Percentiles rank a stretch among this genome's conserved stretches.
phyloP scores from a whole-genome alignment of 2,797 vertebrate genomes.

The Centropyge bicolor region DNA sequence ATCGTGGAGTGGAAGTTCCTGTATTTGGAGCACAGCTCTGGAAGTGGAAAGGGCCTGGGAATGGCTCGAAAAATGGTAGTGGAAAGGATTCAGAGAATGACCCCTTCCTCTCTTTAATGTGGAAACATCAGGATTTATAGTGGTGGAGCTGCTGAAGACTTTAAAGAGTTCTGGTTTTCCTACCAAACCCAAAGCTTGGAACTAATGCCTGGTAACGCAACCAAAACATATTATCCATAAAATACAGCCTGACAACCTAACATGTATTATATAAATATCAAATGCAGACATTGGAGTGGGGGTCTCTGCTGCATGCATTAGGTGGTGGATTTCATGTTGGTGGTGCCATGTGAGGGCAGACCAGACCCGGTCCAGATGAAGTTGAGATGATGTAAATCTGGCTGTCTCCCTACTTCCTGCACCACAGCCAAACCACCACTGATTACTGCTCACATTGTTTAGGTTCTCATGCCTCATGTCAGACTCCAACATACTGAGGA shows the following conservation, averaged over 20 bases:
- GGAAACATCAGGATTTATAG: conserved; percentile 58
- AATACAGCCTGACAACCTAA: conserved; percentile 20
- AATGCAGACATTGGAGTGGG: conserved; percentile 3
- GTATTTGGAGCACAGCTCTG: neutral
- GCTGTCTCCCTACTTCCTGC: conserved; percentile 27
- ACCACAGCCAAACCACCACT: conserved; percentile 37
- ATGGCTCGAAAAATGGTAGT: conserved; percentile 15
- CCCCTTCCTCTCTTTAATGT: conserved; percentile 49
- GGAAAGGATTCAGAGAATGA: conserved; percentile 35
- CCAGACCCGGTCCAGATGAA: conserved; percentile 34
- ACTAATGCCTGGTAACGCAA: conserved; percentile 15
- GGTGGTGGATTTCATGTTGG: conserved; percentile 50
- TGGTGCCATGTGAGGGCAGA: conserved; percentile 35
- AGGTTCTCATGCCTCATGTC: conserved; percentile 17
- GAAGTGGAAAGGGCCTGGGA: conserved; percentile 10
- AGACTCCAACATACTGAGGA: conserved; percentile 10
- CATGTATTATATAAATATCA: conserved; percentile 18
- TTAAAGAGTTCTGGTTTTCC: conserved; percentile 21
- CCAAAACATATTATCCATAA: conserved; percentile 16
- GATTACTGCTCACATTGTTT: conserved; percentile 24
- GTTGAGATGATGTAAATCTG: conserved; percentile 33
- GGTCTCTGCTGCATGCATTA: conserved; percentile 41
- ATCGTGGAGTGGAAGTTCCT: neutral
- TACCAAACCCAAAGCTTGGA: conserved; percentile 35
- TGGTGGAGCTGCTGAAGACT: conserved; percentile 20